Evolutionary conservation across 2,113 vertebrate genomes (phyloP), one percentile per base, ranked within the genome.

Genomic region (Sterna hirundo): DNA sequence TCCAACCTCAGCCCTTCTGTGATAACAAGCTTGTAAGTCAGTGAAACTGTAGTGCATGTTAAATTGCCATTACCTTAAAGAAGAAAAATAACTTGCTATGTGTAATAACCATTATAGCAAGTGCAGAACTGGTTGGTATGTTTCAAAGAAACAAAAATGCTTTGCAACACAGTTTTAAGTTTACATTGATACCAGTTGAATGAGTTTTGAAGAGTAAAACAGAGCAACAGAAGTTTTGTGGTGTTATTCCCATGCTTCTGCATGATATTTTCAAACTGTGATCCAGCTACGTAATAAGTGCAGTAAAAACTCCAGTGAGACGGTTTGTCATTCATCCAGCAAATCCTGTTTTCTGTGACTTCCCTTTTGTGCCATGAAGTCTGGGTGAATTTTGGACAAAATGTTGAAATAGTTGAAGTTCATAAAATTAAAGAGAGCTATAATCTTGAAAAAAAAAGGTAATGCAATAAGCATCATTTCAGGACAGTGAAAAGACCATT

Each of bases 21-120:
- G 9, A 1, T 23, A 17, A 20, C 0, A 0, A 8, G 15, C 19
- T 21, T 5, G 0, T 15, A 10, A 22, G 12, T 30, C 54, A 16
- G 23, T 16, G 40, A 61, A 19, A 36, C 21, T 6, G 8, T 3
- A n/a, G 10, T 2, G 5, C 4, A 0, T 2, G 0, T 38, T 36
- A 14, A 38, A 18, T 58, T 38, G 7, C 29, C 2, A 0, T 1
- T 66, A 13, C 13, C 10, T 34, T 7, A 5, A 20, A 25, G 55
- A 25, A 34, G 14, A 57, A 14, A n/a, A 71, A 7, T 11, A 34
- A 42, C 22, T 61, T 72, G 10, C 15, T 69, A 0, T 52, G 54
- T 51, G 15, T 78, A 55, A 11, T 7, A 8, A 26, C 6, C 2
- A 0, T 60, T 38, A 17, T 3, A 44, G 18, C 9, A 54, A 52